These are phyloP conservation scores for Eriosoma lanigerum DNA, from an alignment of 1,140 invertebrate species.

Conservation along the genomic window DNA sequence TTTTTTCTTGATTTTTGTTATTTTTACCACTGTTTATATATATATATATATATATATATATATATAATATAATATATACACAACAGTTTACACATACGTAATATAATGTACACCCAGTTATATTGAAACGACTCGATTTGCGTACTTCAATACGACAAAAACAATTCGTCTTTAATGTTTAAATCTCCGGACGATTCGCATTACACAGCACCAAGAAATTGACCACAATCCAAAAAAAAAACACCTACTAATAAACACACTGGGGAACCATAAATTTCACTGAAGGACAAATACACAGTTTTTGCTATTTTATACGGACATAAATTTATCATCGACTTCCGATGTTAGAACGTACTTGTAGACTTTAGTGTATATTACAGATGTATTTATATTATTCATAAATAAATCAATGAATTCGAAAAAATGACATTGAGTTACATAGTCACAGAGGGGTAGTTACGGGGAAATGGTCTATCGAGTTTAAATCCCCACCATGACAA, in stretches of 20 bases:
- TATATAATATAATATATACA: background rate
- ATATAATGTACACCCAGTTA: background rate
- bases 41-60: background rate
- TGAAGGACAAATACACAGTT: background rate
- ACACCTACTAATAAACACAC: constrained; percentile 38
- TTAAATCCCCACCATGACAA: no score
- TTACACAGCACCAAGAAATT: constrained; percentile 5
- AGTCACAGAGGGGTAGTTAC: no score
- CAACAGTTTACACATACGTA: no score
- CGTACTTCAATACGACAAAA: background rate
- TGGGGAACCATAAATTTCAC: constrained; percentile 26
- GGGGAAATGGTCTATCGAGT: no score
- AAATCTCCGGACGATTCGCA: constrained; percentile 5
- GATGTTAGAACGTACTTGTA: background rate
- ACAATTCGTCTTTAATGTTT: constrained; percentile 18
- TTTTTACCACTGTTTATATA: background rate
- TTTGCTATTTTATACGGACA: background rate
- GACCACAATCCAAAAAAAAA: constrained; percentile 17
- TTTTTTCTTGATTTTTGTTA: background rate
- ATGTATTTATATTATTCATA: background rate
- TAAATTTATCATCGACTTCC: constrained; percentile 6
- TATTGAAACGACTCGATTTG: constrained; percentile 1
- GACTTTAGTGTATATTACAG: background rate
- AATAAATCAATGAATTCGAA: no score
- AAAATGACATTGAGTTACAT: background rate